Conservation (phyloP, 2,797 vertebrate species). For the Pangasius djambal region DNA sequence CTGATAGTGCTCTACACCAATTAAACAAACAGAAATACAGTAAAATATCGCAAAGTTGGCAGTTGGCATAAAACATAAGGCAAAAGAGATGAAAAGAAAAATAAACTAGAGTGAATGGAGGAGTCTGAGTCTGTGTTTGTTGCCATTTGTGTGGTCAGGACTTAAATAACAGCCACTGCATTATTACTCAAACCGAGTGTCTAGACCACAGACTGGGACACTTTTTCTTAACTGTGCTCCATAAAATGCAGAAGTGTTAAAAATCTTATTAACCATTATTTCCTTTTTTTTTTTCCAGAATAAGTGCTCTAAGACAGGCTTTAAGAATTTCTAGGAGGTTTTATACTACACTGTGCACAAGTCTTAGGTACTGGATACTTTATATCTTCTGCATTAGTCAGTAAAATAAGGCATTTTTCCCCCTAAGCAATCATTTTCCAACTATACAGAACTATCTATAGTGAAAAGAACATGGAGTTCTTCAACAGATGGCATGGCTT, state of each 20-base stretch:
- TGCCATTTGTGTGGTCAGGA: slow-evolving; percentile 16
- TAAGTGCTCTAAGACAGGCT: not conserved
- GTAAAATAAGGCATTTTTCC: not conserved
- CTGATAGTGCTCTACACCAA: not conserved
- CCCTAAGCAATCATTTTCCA: not conserved
- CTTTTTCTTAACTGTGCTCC: not conserved
- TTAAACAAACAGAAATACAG: slow-evolving; percentile 11
- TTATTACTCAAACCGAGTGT: slow-evolving; percentile 1
- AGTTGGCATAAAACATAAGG: not conserved
- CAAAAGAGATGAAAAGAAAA: slow-evolving; percentile 25
- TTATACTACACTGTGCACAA: not conserved
- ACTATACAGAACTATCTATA: not conserved
- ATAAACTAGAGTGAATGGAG: slow-evolving; percentile 17
- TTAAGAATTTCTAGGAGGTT: not conserved
- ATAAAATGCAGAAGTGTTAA: not conserved
- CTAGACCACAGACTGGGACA: slow-evolving; percentile 12
- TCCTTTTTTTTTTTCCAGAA: not conserved
- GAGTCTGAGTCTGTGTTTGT: not conserved
- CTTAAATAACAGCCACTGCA: slow-evolving; percentile 12
- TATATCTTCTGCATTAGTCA: not conserved
- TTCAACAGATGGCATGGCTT: not conserved
- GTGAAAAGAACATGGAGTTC: not conserved
- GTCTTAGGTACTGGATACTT: not conserved
- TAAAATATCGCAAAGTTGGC: not conserved
- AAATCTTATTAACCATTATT: not conserved